Evolutionary conservation across 2,113 vertebrate genomes (phyloP), one percentile per base, ranked within the genome.

Genomic region (Prunella himalayana): DNA sequence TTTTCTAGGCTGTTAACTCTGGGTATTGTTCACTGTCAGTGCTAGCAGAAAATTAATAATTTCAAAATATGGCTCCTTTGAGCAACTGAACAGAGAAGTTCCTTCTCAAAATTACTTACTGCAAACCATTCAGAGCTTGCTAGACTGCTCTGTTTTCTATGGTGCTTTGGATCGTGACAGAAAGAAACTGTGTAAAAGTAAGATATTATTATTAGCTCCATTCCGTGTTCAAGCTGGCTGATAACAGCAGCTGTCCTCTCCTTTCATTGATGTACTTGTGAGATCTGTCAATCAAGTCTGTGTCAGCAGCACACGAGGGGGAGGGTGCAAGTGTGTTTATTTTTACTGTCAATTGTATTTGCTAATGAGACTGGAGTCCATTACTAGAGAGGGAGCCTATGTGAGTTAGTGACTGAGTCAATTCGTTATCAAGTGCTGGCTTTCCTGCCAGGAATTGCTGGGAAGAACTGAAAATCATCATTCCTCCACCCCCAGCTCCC

Each of bases 31-130:
- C 77, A 50, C 80, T 92, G 50, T 94, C 85, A 95, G 21, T 35
- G 45, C 72, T 86, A 92, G 56, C 51, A 96, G 72, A 81, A 95
- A 95, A 95, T 91, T 57, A 95, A 92, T 91, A 88, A 86, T 92
- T 64, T 86, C 92, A 93, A 93, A 96, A 88, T 92, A 78, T 44
- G 22, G 10, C 37, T 88, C 27, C 76, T 94, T 78, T 69, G 80
- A 93, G 80, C 69, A 93, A 51, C 64, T n/a, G 86, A 88, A 78
- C 16, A 69, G 86, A 83, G 82, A 90, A 86, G 57, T 84, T 93
- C 75, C 51, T 90, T 88, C 80, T 92, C 65, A 90, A 70, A 92
- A 92, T 90, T 92, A 83, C 71, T 88, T 92, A 49, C 88, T 72
- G 45, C 45, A 69, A 71, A 76, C 60, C 61, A 51, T 93, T 95